Evolutionary conservation across 2,797 vertebrate genomes (phyloP).

Genomic region (Champsocephalus esox): DNA sequence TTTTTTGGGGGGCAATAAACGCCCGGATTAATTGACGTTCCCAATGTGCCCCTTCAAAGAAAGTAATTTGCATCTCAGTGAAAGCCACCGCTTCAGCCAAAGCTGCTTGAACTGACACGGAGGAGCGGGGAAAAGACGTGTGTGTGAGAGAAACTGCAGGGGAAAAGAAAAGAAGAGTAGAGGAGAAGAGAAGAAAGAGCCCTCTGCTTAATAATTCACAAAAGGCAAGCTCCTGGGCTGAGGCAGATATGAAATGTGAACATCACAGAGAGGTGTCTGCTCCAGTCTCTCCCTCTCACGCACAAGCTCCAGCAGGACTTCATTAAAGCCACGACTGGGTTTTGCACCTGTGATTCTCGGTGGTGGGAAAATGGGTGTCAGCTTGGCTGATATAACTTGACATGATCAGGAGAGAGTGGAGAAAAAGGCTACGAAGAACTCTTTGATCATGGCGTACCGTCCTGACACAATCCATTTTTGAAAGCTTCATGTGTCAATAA

Average conservation of each 20-base stretch:
- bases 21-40: constrained; percentile 77
- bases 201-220: constrained; percentile 85
- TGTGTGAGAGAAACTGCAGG: constrained; percentile 42
- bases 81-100: constrained; percentile 64
- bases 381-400: constrained; percentile 44
- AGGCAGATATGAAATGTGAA: constrained; percentile 85
- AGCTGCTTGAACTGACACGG: constrained; percentile 64
- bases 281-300: constrained; percentile 64
- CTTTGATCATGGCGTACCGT: constrained; percentile 59
- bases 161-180: constrained; percentile 50
- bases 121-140: constrained; percentile 43
- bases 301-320: constrained; percentile 70
- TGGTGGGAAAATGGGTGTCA: constrained; percentile 39
- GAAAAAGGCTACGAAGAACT: constrained; percentile 29
- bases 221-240: constrained; percentile 78
- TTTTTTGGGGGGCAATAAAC: constrained; percentile 50
- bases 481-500: constrained; percentile 34
- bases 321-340: constrained; percentile 77
- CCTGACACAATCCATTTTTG: constrained; percentile 45
- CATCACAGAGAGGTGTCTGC: constrained; percentile 77
- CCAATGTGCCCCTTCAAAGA: constrained; percentile 76
- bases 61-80: constrained; percentile 76
- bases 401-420: constrained; percentile 39
- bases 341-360: constrained; percentile 53
- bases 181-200: constrained; percentile 73